These are phyloP conservation scores for Kryptolebias ocellatus DNA, from an alignment of 2,797 vertebrate species.

Conservation along the genomic window DNA sequence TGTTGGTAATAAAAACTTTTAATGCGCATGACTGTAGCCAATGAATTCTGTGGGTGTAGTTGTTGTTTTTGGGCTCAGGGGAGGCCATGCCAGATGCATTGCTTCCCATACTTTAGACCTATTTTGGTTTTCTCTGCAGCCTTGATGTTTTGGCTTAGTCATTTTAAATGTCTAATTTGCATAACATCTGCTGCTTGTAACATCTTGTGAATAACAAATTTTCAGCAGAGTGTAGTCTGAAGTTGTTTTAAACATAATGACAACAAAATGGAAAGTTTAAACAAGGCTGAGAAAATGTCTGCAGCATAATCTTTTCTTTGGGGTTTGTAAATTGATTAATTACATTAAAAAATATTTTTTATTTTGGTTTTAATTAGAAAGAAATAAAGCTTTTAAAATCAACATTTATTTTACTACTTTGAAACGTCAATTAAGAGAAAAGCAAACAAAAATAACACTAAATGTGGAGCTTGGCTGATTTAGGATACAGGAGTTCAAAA, in stretches of 20 bases:
- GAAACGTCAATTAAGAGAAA: no score
- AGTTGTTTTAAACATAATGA: conserved; percentile 16
- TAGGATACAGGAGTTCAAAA: no score
- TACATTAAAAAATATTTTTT: no score
- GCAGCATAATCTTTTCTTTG: neutral
- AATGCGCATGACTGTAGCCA: conserved; percentile 7
- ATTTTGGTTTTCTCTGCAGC: conserved; percentile 46
- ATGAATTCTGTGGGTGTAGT: conserved; percentile 22
- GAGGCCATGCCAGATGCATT: conserved; percentile 25
- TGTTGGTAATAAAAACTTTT: conserved; percentile 16
- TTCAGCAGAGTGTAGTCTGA: conserved; percentile 26
- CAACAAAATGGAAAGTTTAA: conserved; percentile 11
- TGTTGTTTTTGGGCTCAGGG: conserved; percentile 35
- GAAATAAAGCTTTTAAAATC: no score
- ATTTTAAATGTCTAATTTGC: conserved; percentile 63
- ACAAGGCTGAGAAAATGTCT: neutral
- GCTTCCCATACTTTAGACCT: conserved; percentile 51
- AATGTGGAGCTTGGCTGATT: neutral
- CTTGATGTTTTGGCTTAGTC: conserved; percentile 53
- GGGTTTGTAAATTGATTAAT: neutral
- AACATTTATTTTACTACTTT: no score
- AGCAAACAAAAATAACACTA: no score
- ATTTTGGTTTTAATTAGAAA: no score
- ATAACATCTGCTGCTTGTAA: conserved; percentile 69
- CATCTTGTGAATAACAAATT: conserved; percentile 39